Base-by-base conservation (phyloP, 2,888 invertebrate species). In the Cryptophagus acutangulus region DNA sequence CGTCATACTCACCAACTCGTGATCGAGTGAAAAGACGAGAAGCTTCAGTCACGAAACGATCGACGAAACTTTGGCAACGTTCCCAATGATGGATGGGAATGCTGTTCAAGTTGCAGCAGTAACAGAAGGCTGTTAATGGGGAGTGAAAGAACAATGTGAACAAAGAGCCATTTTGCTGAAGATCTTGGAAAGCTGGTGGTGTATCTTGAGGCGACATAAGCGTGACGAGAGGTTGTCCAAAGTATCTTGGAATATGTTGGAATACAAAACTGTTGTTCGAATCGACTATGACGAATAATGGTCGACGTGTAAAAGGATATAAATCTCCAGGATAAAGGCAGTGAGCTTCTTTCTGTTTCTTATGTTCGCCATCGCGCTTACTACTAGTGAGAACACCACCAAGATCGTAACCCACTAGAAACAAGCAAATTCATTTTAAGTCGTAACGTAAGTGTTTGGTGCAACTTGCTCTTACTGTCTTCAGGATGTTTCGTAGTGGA, bases 91-190 rank as follows among this genome's bases (percentile, higher is more conserved):
- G 82, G 55, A 91, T 80, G 30, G 88, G 82, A 53, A 93, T 81
- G 62, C 83, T 88, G 55, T 82, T 81, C 47, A 95, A 81, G 68
- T 91, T 90, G 68, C 92, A 91, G 62, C 90, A 83, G 69, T 87
- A 85, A 73, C 93, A 93, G 65, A 95, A 83, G 49, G 90, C 92
- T 61, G 89, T 87, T 63, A 95, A 75, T 30, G 96, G 95, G 62
- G 89, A 87, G 73, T 95, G 93, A 56, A 96, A 82, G 76, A 96
- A 96, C 66, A 95, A 75, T 16, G 95, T 95, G 73, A 96, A 93
- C 54, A 96, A 74, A 62, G 87, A 92, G 45, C 95, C 96, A 62
- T 90, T 85, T 75, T 83, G 83, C 62, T 84, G 84, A 57, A 84
- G 81, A 71, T 87, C 89, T 73, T 86, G 84, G 66, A 91, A 84